Percentiles rank a stretch among this genome's conserved stretches.
Evolutionary conservation across 2,888 invertebrate species (phyloP).

Genomic region (Pecten maximus): DNA sequence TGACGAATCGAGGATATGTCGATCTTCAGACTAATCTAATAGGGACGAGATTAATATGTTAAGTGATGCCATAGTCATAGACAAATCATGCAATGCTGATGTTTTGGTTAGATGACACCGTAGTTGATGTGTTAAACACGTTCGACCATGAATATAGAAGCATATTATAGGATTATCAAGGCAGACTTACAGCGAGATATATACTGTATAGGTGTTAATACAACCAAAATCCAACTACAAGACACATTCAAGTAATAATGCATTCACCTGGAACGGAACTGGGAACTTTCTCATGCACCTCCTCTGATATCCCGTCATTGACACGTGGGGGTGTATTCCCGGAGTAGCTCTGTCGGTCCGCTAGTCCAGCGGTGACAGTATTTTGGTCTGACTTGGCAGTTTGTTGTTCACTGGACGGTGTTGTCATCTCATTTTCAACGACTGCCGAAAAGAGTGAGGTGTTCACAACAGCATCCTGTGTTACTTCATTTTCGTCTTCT

Average conservation of each 20-base stretch:
- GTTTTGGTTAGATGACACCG: background rate
- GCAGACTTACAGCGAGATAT: too few species aligned
- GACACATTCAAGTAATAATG: slow-evolving; percentile 13
- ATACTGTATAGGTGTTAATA: background rate
- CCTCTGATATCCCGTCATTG: background rate
- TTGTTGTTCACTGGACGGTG: background rate
- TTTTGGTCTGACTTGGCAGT: background rate
- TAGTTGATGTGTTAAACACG: background rate
- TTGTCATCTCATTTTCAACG: background rate
- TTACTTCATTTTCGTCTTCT: background rate
- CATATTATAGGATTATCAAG: too few species aligned
- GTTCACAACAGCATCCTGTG: background rate
- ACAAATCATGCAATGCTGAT: background rate
- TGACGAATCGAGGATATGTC: too few species aligned
- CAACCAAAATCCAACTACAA: background rate
- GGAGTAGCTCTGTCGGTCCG: background rate
- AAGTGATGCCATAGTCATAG: too few species aligned
- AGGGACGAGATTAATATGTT: too few species aligned
- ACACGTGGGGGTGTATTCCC: background rate
- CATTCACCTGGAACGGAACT: background rate
- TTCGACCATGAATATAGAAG: too few species aligned
- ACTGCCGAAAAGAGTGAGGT: background rate
- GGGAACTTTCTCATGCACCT: background rate
- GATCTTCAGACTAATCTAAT: too few species aligned
- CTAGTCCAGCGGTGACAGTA: background rate